Conservation (phyloP, 2,113 vertebrate genomes). For the Caretta caretta region DNA sequence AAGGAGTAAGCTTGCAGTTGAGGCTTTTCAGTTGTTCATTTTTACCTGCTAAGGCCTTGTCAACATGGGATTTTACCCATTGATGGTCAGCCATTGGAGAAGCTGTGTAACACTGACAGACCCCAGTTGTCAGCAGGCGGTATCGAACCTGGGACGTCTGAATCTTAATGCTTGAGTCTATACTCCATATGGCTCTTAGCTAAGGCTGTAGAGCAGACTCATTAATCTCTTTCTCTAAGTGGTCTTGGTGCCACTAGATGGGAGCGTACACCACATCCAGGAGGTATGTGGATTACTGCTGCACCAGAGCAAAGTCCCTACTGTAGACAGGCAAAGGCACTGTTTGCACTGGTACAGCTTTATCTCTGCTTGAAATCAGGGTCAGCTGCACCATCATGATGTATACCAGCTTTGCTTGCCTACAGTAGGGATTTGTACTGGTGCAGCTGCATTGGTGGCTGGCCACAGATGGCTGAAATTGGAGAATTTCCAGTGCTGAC, state of each 20-base stretch:
- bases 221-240: too few species aligned
- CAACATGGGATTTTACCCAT: too few species aligned
- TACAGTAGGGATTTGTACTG: neutral
- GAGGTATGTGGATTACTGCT: neutral
- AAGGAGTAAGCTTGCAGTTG: too few species aligned
- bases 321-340: neutral
- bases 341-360: neutral
- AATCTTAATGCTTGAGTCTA: neutral
- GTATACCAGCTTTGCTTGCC: conserved; percentile 11
- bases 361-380: neutral
- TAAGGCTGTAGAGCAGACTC: too few species aligned
- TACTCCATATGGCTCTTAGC: too few species aligned
- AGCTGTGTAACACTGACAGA: neutral
- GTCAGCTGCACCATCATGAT: neutral
- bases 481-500: neutral
- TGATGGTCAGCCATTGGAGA: neutral
- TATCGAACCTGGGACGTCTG: too few species aligned
- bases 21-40: too few species aligned
- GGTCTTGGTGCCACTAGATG: too few species aligned
- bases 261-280: too few species aligned
- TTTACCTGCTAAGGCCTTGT: too few species aligned
- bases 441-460: conserved; percentile 21
- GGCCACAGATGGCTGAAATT: neutral
- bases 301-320: neutral
- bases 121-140: neutral